phyloP scores from a whole-genome alignment of 2,797 vertebrate genomes.

The Sebastes baramenuke region DNA sequence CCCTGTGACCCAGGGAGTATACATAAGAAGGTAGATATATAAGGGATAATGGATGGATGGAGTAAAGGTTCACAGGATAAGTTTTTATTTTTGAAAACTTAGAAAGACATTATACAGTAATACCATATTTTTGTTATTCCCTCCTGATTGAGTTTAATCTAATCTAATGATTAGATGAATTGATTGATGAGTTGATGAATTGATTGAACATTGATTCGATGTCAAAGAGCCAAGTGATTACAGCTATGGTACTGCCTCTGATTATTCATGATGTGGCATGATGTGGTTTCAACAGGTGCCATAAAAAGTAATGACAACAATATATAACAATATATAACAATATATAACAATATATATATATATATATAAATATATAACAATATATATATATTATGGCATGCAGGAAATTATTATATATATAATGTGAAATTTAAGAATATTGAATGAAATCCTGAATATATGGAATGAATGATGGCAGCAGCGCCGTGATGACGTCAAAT shows the following conservation, averaged over 20 bases:
- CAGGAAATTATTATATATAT: too few relatives aligned
- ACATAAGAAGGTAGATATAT: too few relatives aligned
- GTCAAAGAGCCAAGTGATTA: not conserved
- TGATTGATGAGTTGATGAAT: too few relatives aligned
- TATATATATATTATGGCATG: too few relatives aligned
- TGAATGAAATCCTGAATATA: too few relatives aligned
- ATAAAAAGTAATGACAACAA: not conserved
- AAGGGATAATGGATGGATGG: not conserved
- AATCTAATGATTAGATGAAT: too few relatives aligned
- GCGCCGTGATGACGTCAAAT: too few relatives aligned
- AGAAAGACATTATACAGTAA: not conserved
- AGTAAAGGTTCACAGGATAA: not conserved
- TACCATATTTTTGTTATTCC: not conserved
- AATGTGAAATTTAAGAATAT: too few relatives aligned
- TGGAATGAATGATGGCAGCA: too few relatives aligned
- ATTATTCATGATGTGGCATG: not conserved
- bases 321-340: too few relatives aligned
- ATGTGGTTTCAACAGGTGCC: not conserved
- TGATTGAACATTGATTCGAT: not conserved
- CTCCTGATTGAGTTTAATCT: not conserved
- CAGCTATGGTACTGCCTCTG: not conserved
- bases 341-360: too few relatives aligned
- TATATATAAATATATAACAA: too few relatives aligned
- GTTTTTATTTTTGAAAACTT: not conserved
- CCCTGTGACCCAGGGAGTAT: not conserved